These are phyloP conservation scores for Bombus breviceps DNA, from an alignment of 1,140 invertebrate species.

Conservation along the genomic window DNA sequence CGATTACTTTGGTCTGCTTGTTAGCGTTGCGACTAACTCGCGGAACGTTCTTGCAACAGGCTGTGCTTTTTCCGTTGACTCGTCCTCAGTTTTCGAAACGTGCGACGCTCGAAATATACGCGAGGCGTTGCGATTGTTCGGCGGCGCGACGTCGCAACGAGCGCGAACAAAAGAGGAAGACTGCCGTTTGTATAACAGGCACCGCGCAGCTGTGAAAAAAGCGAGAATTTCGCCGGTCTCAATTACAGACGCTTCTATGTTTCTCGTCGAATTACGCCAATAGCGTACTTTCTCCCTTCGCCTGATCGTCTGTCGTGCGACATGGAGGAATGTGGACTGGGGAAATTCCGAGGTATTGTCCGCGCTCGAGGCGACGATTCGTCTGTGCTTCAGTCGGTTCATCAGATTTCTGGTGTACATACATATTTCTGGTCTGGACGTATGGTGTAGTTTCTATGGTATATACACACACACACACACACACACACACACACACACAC, in stretches of 20 bases:
- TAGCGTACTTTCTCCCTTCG: neutral
- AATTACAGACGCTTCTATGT: constrained; percentile 7
- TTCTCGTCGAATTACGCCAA: constrained; percentile 9
- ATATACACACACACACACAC: too few species aligned
- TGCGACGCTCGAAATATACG: constrained; percentile 25
- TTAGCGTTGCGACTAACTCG: neutral
- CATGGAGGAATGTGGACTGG: neutral
- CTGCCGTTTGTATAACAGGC: constrained; percentile 4
- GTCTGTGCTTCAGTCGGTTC: neutral
- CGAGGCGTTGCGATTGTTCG: constrained; percentile 38
- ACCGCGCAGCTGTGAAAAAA: neutral
- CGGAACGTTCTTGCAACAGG: neutral
- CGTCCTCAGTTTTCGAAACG: neutral
- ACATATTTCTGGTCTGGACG: too few species aligned
- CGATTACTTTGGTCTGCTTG: neutral
- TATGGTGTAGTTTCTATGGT: neutral
- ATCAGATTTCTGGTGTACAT: neutral
- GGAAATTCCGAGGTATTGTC: constrained; percentile 5
- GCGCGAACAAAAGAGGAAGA: constrained; percentile 20
- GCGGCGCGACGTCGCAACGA: neutral
- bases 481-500: too few species aligned
- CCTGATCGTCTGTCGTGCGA: neutral
- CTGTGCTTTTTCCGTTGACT: neutral
- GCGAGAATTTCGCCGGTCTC: constrained; percentile 11
- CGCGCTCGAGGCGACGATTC: neutral